Base-by-base conservation (phyloP, 2,888 invertebrate species). In the Drosophila neonasuta region DNA sequence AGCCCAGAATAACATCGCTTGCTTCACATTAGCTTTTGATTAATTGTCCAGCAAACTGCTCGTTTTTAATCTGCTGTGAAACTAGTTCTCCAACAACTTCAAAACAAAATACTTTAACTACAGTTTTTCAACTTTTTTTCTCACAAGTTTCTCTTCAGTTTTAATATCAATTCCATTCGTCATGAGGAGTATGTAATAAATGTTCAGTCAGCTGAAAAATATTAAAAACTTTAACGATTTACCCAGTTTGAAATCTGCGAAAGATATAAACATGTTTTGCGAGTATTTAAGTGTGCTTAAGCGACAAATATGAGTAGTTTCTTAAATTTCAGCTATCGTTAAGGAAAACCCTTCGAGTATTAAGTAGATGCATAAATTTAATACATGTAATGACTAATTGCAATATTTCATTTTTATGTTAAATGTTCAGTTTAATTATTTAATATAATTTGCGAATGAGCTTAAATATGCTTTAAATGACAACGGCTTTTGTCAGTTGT, bases 21-120 rank as follows among this genome's bases (percentile, higher is more conserved):
- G 65, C 71, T 57, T 46, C 44, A 57, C 56, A 63, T 42, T 34
- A 42, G 50, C 41, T 57, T 51, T 50, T 54, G 60, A 75, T 48
- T 61, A 56, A 54, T 54, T 55, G 48, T 50, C 17, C n/a, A 15
- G 13, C 20, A 41, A 41, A 39, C 48, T 60, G 29, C 58, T 60
- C 24, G 30, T 44, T 39, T 44, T 48, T 45, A 17, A 44, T 41
- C 10, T 42, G 24, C 3, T 30, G 36, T 49, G 48, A 57, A 51
- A 71, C 56, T 59, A 55, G 70, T 66, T 61, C 42, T 17, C 48
- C 15, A 34, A 30, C 32, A 42, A 39, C 13, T 45, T 41, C 41
- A 49, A 39, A 30, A 10, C 46, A 30, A 11, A 11, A 48, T 13
- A 32, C 3, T 48, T 13, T 7, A 41, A n/a, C 4, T 9, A 29